phyloP scores from a whole-genome alignment of 2,797 vertebrate genomes.

The Martes flavigula region DNA sequence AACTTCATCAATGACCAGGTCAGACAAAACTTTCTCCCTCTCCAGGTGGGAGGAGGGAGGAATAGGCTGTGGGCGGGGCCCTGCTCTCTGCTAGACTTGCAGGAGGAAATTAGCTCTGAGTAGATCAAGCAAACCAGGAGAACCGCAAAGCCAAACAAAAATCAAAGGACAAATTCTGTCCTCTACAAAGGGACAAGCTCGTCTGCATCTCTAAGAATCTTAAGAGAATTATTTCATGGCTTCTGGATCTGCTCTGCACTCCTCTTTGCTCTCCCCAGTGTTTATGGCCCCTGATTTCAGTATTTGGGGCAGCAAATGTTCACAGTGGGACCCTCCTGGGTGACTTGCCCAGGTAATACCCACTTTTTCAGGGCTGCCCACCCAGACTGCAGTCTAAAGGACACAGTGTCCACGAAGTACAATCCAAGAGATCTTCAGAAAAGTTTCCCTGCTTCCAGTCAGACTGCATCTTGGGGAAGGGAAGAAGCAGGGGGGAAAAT shows the following conservation, averaged over 20 bases:
- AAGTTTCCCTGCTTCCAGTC: neutral
- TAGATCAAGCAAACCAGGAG: neutral
- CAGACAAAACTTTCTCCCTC: neutral
- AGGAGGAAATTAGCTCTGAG: neutral
- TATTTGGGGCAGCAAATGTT: neutral
- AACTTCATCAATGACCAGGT: too few relatives aligned
- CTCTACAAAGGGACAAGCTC: neutral
- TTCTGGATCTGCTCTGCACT: neutral
- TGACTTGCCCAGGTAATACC: neutral
- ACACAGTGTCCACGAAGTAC: neutral
- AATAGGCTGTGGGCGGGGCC: neutral
- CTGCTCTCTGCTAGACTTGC: neutral
- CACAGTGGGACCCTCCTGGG: neutral
- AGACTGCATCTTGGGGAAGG: neutral
- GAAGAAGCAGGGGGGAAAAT: neutral
- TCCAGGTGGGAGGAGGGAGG: neutral
- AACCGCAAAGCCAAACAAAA: neutral
- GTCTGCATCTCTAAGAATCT: neutral
- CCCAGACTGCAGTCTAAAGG: neutral
- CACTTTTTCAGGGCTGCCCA: neutral
- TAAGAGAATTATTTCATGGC: neutral
- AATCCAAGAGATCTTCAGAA: neutral
- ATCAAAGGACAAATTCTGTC: neutral
- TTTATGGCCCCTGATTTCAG: neutral
- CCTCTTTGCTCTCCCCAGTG: neutral